A percentile compares a stretch with the other conserved stretches of the same genome.
phyloP scores from a whole-genome alignment of 2,888 invertebrate species.

The Volucella zonaria region DNA sequence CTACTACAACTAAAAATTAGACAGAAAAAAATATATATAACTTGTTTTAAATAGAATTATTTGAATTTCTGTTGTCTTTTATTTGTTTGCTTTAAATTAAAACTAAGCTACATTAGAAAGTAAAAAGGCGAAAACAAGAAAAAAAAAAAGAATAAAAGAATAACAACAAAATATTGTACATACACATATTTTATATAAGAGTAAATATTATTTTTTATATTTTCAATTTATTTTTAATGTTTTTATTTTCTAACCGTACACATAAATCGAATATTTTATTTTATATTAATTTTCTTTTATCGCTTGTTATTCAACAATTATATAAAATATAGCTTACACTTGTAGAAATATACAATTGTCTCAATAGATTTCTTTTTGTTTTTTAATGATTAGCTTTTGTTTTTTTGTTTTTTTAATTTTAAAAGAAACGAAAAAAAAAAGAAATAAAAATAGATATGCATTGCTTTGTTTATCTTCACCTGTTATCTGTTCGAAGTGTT shows the following conservation, averaged over 20 bases:
- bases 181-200: constrained; percentile 57
- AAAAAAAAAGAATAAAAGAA: neutral
- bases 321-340: constrained; percentile 52
- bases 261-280: constrained; percentile 41
- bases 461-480: constrained; percentile 62
- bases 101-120: constrained; percentile 34
- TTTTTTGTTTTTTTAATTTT: constrained; percentile 12
- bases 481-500: constrained; percentile 25
- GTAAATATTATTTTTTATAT: constrained; percentile 47
- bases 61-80: constrained; percentile 38
- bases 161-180: constrained; percentile 35
- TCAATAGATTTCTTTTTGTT: constrained; percentile 33
- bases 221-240: constrained; percentile 33
- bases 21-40: constrained; percentile 26
- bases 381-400: constrained; percentile 25
- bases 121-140: constrained; percentile 10
- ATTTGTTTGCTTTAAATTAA: constrained; percentile 14
- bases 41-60: constrained; percentile 22
- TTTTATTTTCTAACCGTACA: constrained; percentile 21
- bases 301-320: constrained; percentile 42
- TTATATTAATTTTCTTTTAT: constrained; percentile 12
- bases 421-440: neutral
- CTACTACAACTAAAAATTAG: constrained; percentile 34
- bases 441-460: constrained; percentile 64
- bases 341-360: constrained; percentile 57